Base-by-base conservation (phyloP, 2,113 vertebrate species). In the Rhea pennata region DNA sequence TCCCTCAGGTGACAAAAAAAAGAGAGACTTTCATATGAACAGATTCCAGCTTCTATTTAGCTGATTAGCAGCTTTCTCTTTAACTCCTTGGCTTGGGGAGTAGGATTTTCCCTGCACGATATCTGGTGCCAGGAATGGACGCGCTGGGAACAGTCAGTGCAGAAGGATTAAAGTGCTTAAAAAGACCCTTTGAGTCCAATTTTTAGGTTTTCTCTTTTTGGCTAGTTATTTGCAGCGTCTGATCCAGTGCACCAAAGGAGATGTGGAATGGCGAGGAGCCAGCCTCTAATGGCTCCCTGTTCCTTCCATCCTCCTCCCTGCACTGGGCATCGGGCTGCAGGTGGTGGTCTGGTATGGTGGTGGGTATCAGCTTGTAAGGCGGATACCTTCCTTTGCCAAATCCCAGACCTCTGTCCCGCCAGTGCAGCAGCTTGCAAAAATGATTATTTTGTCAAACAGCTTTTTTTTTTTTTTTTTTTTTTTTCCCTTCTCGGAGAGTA, bases 121-220 rank as follows among this genome's bases (percentile, higher is more conserved):
- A 65, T 42, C 90, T 61, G 12, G 85, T 97, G 98, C 97, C 98
- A 98, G 97, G 84, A 83, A 51, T 0, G 26, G 93, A 46, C 89
- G 51, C 97, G 15, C 95, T 96, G 95, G 97, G 97, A 97, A 42
- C 96, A 96, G 95, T 91, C 98, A 96, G 97, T 39, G 77, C 39
- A 42, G 97, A 97, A 98, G 98, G 98, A 98, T 98, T 98, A 98
- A 97, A 98, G 98, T 97, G 96, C 97, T 97, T 98, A 97, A 98
- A 98, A 98, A 97, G 95, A 97, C 96, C 88, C 93, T 97, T 87
- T 6, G 85, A 87, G 95, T 97, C 98, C 98, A 97, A 95, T 97
- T 98, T 98, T 97, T 97, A 95, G 97, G 87, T 96, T 96, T 93
- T 95, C 81, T 95, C 95, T 94, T 96, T 97, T 96, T 98, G 97